phyloP scores from a whole-genome alignment of 1,140 invertebrate genomes.

The Drosophila jambulina region DNA sequence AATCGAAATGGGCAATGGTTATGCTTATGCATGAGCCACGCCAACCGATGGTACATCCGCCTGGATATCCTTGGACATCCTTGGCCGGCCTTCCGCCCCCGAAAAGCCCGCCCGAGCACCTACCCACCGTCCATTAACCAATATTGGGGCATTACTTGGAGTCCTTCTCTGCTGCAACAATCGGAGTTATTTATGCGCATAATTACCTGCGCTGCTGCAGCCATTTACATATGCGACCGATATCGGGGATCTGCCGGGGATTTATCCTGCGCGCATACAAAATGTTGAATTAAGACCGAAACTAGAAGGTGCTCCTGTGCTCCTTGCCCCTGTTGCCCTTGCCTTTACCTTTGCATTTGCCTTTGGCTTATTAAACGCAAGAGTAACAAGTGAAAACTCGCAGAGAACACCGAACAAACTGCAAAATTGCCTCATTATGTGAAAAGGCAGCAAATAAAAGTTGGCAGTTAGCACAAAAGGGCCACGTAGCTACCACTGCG shows the following conservation, averaged over 20 bases:
- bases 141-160: constrained; percentile 56
- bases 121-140: constrained; percentile 7
- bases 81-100: neutral
- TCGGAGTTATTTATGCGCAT: constrained; percentile 76
- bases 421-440: constrained; percentile 78
- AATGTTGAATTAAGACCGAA: constrained; percentile 53
- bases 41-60: constrained; percentile 12
- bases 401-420: constrained; percentile 57
- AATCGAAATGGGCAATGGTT: constrained; percentile 65
- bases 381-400: constrained; percentile 63
- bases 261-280: constrained; percentile 65
- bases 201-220: constrained; percentile 52
- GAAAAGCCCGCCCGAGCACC: neutral
- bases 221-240: constrained; percentile 72
- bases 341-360: neutral
- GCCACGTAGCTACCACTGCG: constrained; percentile 39
- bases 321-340: neutral
- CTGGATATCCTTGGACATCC: constrained; percentile 20
- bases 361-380: constrained; percentile 58
- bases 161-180: constrained; percentile 25
- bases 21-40: constrained; percentile 77
- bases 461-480: constrained; percentile 76
- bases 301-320: constrained; percentile 8
- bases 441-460: constrained; percentile 68
- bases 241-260: constrained; percentile 50